A percentile compares a stretch with the other conserved stretches of the same genome.
Conservation (phyloP, 2,113 vertebrate species). For the Pholis gunnellus region DNA sequence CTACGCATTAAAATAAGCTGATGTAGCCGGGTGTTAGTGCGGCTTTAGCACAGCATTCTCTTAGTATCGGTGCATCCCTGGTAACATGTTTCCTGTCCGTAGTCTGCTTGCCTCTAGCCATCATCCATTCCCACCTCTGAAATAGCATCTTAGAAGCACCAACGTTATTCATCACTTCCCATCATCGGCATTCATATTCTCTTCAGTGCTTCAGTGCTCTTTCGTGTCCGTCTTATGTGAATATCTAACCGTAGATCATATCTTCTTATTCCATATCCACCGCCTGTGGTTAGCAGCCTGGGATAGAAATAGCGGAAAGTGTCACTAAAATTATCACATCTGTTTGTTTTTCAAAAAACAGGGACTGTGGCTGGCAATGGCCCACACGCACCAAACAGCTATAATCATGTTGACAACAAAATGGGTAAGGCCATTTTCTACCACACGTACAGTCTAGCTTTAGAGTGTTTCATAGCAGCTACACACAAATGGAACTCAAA, state of each 20-base stretch:
- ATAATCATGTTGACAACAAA: slow-evolving; percentile 89
- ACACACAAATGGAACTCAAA: not conserved
- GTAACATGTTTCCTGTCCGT: not conserved
- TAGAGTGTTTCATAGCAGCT: not conserved
- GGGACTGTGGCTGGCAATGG: slow-evolving; percentile 81
- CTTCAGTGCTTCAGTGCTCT: not conserved
- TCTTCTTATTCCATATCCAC: not conserved
- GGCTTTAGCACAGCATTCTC: not conserved
- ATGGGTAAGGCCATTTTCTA: slow-evolving; percentile 84
- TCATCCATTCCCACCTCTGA: not conserved
- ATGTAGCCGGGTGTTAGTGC: not conserved
- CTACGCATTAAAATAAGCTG: not conserved
- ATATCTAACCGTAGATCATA: slow-evolving; percentile 2
- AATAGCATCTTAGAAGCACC: not conserved
- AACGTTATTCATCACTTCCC: not conserved
- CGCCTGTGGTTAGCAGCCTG: slow-evolving; percentile 11
- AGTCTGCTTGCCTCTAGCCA: not conserved
- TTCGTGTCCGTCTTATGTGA: slow-evolving; percentile 1
- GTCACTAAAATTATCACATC: slow-evolving; percentile 5
- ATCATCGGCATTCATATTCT: not conserved
- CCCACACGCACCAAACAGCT: slow-evolving; percentile 84
- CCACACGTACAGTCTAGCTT: not conserved
- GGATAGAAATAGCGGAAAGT: not conserved
- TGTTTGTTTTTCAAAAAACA: slow-evolving; percentile 63
- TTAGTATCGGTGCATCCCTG: slow-evolving; percentile 31